phyloP scores from a whole-genome alignment of 1,140 invertebrate genomes.

The Bombyx mandarina region DNA sequence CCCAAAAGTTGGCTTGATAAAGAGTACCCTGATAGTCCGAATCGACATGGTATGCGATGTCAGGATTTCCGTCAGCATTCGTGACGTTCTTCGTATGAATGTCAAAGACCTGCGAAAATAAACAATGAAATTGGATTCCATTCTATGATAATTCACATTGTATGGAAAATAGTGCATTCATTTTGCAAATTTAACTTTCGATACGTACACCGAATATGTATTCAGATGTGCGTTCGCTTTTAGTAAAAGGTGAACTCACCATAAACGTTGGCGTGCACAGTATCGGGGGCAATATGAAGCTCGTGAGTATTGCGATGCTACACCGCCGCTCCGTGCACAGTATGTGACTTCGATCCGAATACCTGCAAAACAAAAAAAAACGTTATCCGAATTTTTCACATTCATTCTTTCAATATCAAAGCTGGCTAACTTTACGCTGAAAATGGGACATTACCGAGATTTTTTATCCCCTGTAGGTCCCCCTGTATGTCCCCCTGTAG shows the following conservation, averaged over 20 bases:
- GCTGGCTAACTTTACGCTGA: no score
- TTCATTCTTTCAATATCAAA: no score
- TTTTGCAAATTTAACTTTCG: background rate
- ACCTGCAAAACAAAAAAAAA: conserved; percentile 30
- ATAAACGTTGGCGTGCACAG: conserved; percentile 86
- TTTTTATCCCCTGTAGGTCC: no score
- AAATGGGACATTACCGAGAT: no score
- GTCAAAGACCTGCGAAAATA: conserved; percentile 52
- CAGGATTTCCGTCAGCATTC: conserved; percentile 47
- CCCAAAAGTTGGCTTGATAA: conserved; percentile 85
- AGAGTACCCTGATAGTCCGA: conserved; percentile 75
- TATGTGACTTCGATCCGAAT: conserved; percentile 61
- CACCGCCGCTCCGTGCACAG: conserved; percentile 80
- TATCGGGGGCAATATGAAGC: conserved; percentile 81
- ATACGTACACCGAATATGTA: no score
- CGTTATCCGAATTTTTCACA: no score
- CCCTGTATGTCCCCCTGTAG: no score
- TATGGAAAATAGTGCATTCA: conserved; percentile 24
- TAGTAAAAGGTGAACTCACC: conserved; percentile 47
- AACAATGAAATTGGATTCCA: conserved; percentile 21
- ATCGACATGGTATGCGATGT: conserved; percentile 77
- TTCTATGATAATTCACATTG: conserved; percentile 48
- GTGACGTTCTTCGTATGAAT: conserved; percentile 55
- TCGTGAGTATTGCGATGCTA: conserved; percentile 79
- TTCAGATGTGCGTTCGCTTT: background rate